A percentile compares a stretch with the other conserved stretches of the same genome.
Conservation (phyloP, 1,140 invertebrate genomes). For the Paracyclopina nana region DNA sequence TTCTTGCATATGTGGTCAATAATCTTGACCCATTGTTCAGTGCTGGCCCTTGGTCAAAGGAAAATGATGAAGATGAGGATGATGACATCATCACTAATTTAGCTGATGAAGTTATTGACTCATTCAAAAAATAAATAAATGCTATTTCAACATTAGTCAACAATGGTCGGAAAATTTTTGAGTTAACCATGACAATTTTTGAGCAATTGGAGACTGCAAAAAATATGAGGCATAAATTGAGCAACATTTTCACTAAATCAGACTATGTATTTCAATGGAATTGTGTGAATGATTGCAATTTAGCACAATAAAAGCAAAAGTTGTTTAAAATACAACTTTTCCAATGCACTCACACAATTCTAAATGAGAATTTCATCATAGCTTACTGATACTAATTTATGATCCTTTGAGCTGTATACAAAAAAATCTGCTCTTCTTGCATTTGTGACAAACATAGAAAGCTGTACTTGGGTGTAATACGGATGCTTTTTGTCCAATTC, state of each 20-base stretch:
- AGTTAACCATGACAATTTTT: neutral
- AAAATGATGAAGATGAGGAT: neutral
- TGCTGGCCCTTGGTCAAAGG: too few relatives aligned
- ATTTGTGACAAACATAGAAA: neutral
- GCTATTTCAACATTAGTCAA: neutral
- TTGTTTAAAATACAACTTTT: neutral
- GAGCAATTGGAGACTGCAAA: neutral
- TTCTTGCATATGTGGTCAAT: neutral
- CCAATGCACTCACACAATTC: neutral
- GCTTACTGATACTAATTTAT: neutral
- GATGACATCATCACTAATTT: neutral
- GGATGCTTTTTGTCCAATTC: neutral
- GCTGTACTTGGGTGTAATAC: neutral
- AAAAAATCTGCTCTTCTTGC: neutral
- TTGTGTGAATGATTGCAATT: neutral
- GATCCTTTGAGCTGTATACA: neutral
- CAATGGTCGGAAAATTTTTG: neutral
- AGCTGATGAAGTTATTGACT: neutral
- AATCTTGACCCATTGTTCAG: neutral
- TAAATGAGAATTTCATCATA: neutral
- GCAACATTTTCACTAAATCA: too few relatives aligned
- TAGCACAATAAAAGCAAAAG: neutral
- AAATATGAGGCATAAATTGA: too few relatives aligned
- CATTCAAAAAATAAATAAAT: neutral
- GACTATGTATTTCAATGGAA: neutral